Evolutionary conservation across 1,140 invertebrate genomes (phyloP).

Genomic region (Plutomurus gul): DNA sequence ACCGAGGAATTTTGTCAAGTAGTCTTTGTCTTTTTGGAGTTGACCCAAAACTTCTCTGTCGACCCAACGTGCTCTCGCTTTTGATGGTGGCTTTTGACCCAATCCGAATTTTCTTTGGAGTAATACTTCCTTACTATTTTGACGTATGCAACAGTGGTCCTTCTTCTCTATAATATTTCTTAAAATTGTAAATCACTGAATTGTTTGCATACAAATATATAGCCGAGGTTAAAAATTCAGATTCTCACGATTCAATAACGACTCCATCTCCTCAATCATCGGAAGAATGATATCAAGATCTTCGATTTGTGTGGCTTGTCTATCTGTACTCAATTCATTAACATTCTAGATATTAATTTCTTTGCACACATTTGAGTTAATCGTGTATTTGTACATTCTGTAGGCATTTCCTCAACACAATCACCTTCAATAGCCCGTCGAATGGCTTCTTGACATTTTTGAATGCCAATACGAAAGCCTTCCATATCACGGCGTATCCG

Average conservation of each 20-base stretch:
- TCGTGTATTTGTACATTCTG: background rate
- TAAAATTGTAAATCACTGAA: too few species aligned
- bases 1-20: constrained; percentile 74
- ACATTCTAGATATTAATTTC: background rate
- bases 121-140: background rate
- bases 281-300: constrained; percentile 47
- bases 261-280: constrained; percentile 46
- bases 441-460: constrained; percentile 62
- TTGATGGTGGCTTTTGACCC: background rate
- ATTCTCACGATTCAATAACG: constrained; percentile 18
- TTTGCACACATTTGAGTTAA: background rate
- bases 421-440: constrained; percentile 62
- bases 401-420: too few species aligned
- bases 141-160: constrained; percentile 4
- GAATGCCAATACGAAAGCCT: constrained; percentile 61
- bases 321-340: background rate
- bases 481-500: constrained; percentile 59
- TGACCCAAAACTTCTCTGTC: constrained; percentile 68
- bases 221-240: background rate
- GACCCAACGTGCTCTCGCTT: constrained; percentile 53
- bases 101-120: background rate
- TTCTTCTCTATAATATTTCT: background rate
- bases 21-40: constrained; percentile 76
- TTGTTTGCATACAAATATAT: too few species aligned
- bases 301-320: constrained; percentile 49